Evolutionary conservation across 30 jellyfish, hydroid and myxozoan species (phyloP), one percentile per base, ranked within the genome.

Genomic region (Hydractinia symbiolongicarpus): DNA sequence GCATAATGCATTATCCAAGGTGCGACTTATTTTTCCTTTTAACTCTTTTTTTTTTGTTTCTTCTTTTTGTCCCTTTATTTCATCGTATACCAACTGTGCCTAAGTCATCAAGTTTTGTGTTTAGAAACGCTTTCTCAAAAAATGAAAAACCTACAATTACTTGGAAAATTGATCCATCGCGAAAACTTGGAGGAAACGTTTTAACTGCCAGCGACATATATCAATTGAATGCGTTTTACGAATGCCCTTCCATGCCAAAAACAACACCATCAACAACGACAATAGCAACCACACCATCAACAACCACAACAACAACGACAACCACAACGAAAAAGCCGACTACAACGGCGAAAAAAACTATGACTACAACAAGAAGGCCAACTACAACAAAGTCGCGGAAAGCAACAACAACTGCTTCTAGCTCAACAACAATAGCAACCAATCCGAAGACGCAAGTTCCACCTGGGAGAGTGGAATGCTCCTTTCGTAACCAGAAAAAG

Each of bases 1-100:
- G 74, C 74, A 64, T 64, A 44, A 64, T 64, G 74, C 74, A 64
- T 13, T 64, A 64, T 64, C 4, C 74, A 44, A 64, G 40, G 74
- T 64, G 40, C 19, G 19, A 64, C 16, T 64, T 64, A 6, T 51
- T 7, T 64, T 51, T n/a, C 8, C 1, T n/a, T 44, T 64, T 7
- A 6, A n/a, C 74, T 51, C 17, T 64, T 13, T 13, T n/a, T 13
- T 9, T 6, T 6, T 51, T n/a, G 9, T 7, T 64, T 6, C 16
- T 6, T 64, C 19, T 51, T 13, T 8, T n/a, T 13, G 1, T 58
- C 3, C 69, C 15, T 58, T 58, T 13, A 58, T 58, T 58, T 58
- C 69, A 58, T 58, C 19, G 69, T 58, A 11, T 58, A 16, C 19
- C 19, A 58, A 30, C 44, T 30, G 44, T 30, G 44, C 44, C 44